Conservation (phyloP, 2,888 invertebrate genomes). For the Ormia ochracea region DNA sequence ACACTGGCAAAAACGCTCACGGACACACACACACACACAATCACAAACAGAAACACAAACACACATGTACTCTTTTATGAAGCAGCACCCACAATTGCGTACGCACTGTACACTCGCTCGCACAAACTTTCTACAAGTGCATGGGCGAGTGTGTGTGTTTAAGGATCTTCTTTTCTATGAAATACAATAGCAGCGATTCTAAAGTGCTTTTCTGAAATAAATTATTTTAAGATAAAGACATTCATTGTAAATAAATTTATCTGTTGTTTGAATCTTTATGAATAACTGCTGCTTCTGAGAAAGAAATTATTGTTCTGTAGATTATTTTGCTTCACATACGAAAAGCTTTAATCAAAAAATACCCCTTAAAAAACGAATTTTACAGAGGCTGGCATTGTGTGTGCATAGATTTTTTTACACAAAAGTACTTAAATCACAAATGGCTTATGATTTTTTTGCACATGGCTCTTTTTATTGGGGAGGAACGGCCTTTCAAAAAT, state of each 20-base stretch:
- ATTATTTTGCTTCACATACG: no score
- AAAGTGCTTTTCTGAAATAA: slow-evolving; percentile 5
- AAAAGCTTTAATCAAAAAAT: no score
- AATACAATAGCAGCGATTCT: slow-evolving; percentile 6
- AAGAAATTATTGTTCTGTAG: not conserved
- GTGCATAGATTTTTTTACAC: no score
- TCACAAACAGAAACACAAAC: not conserved
- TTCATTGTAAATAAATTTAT: not conserved
- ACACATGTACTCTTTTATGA: no score
- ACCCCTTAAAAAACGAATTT: no score
- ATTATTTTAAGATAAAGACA: slow-evolving; percentile 5
- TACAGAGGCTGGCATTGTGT: no score
- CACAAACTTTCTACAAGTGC: not conserved
- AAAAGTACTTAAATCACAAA: no score
- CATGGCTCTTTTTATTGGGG: no score
- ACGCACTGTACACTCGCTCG: not conserved
- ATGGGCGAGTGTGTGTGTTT: not conserved
- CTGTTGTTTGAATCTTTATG: not conserved
- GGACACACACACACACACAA: not conserved
- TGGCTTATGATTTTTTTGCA: no score
- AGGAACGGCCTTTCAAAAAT: no score
- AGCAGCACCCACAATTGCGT: not conserved
- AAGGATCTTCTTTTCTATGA: not conserved
- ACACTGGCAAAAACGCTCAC: no score
- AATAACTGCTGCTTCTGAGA: not conserved